These are phyloP conservation scores for Diarsia mendica DNA, from an alignment of 2,888 invertebrate species.

Conservation along the genomic window DNA sequence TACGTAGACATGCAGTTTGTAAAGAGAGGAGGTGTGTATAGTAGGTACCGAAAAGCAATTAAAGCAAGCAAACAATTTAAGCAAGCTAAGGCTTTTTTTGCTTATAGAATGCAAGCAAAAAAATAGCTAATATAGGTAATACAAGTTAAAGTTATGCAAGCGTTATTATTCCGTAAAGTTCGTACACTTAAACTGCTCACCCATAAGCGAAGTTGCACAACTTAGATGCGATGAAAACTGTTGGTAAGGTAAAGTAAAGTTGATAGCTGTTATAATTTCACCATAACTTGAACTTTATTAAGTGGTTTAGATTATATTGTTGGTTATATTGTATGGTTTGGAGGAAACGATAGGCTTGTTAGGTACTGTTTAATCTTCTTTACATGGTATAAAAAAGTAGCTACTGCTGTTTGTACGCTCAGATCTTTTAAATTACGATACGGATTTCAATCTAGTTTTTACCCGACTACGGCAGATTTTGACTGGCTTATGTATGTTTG, in stretches of 20 bases:
- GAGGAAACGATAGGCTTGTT: too few species aligned
- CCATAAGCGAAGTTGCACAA: constrained; percentile 39
- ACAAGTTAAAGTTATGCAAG: constrained; percentile 18
- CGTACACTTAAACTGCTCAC: constrained; percentile 46
- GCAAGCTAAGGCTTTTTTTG: neutral
- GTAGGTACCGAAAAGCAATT: neutral
- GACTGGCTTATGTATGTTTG: too few species aligned
- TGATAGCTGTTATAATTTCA: constrained; percentile 43
- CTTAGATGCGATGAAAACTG: constrained; percentile 44
- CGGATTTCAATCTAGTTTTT: too few species aligned
- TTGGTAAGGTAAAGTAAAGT: constrained; percentile 19
- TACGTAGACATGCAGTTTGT: too few species aligned
- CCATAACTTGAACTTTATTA: constrained; percentile 13
- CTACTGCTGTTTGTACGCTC: too few species aligned
- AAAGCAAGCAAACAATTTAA: neutral
- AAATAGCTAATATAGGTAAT: constrained; percentile 30
- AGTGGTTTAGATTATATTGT: neutral
- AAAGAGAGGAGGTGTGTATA: neutral
- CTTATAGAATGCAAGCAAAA: neutral
- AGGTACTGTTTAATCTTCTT: too few species aligned
- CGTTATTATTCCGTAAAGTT: constrained; percentile 42
- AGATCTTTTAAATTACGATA: too few species aligned
- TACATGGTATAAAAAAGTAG: too few species aligned
- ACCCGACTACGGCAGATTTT: too few species aligned
- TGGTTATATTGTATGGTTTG: neutral